These are phyloP conservation scores for Xestia sexstrigata DNA, from an alignment of 2,888 invertebrate species.

Conservation along the genomic window DNA sequence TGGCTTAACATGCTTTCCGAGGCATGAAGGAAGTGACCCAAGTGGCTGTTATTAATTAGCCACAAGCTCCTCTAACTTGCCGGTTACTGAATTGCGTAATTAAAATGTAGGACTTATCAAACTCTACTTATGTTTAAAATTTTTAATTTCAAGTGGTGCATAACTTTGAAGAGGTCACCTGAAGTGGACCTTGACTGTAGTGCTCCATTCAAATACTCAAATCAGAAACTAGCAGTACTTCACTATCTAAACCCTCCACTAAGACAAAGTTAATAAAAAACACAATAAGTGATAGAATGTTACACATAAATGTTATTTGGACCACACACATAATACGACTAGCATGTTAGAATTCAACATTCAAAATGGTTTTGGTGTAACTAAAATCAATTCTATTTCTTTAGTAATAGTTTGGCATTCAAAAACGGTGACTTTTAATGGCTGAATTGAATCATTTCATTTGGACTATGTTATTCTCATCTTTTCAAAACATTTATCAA, in stretches of 20 bases:
- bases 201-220: not conserved
- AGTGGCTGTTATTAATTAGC: not conserved
- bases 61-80: not conserved
- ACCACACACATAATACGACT: not conserved
- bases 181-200: not conserved
- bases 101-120: not conserved
- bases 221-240: not conserved
- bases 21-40: not conserved
- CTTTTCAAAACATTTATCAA: not conserved
- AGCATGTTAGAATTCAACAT: not conserved
- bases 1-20: not conserved
- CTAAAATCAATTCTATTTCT: not conserved
- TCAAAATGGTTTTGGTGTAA: not conserved
- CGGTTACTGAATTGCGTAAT: not conserved
- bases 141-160: not conserved
- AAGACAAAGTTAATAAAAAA: not conserved
- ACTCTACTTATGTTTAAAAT: not conserved
- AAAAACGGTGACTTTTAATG: not conserved
- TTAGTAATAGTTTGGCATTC: not conserved
- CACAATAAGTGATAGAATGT: not conserved
- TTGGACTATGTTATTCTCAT: not conserved
- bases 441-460: not conserved
- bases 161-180: not conserved
- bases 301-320: not conserved
- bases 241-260: too few relatives aligned